Conservation (phyloP, 2,888 invertebrate species). For the Dynastes tityus region DNA sequence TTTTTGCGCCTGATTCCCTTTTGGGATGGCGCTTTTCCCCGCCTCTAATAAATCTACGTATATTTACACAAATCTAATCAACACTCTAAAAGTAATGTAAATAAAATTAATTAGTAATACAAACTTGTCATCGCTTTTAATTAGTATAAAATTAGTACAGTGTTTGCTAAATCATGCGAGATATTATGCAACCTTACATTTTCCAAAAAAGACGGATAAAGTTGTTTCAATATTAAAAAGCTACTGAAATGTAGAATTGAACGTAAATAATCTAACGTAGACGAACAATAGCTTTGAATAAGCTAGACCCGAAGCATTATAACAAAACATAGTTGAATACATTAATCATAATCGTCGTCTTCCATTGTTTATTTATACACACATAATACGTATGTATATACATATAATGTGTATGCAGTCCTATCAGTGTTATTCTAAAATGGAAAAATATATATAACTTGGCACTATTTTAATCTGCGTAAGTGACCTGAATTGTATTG, state of each 20-base stretch:
- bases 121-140: background rate
- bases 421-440: slow-evolving; percentile 30
- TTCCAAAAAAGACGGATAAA: too few species aligned
- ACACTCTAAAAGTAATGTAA: background rate
- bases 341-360: slow-evolving; percentile 21
- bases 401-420: slow-evolving; percentile 2
- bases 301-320: background rate
- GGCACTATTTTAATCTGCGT: slow-evolving; percentile 43
- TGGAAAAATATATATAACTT: slow-evolving; percentile 34
- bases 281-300: background rate
- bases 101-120: background rate
- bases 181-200: background rate
- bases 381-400: slow-evolving; percentile 3
- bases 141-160: slow-evolving; percentile 4
- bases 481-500: slow-evolving; percentile 34
- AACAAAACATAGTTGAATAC: background rate
- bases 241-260: too few species aligned
- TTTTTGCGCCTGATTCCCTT: too few species aligned
- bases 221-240: too few species aligned
- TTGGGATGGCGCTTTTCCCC: too few species aligned
- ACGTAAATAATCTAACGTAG: too few species aligned
- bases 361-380: slow-evolving; percentile 26
- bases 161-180: background rate
- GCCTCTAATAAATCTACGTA: too few species aligned
- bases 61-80: too few species aligned